Conservation (phyloP, 1,140 invertebrate species). For the Cherax destructor region DNA sequence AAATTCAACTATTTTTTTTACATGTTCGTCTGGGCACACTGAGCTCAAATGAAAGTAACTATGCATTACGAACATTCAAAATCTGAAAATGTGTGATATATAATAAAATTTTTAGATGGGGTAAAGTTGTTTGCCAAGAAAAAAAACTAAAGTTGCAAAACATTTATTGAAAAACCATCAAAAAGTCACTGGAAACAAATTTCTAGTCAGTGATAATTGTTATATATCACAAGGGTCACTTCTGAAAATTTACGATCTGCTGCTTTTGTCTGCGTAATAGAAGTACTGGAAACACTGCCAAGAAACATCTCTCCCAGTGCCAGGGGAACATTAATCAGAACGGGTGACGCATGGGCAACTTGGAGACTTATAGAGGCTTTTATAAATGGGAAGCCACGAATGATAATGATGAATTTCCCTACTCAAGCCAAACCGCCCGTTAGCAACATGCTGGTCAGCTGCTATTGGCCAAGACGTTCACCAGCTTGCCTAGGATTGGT, state of each 20-base stretch:
- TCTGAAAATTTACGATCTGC: neutral
- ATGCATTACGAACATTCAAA: too few species aligned
- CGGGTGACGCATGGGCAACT: neutral
- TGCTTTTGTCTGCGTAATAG: neutral
- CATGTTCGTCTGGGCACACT: too few species aligned
- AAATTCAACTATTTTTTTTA: too few species aligned
- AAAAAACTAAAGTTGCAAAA: too few species aligned
- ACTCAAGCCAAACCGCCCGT: neutral
- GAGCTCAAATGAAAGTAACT: too few species aligned
- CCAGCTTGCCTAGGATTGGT: neutral
- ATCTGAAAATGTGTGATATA: too few species aligned
- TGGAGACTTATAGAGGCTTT: conserved; percentile 12
- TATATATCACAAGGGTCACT: too few species aligned
- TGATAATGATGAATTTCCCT: conserved; percentile 37
- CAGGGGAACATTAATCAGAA: neutral
- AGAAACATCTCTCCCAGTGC: neutral
- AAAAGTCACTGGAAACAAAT: too few species aligned
- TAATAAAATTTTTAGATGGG: too few species aligned
- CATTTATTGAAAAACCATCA: too few species aligned
- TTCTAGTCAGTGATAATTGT: neutral
- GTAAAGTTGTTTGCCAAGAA: too few species aligned
- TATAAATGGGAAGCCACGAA: conserved; percentile 13
- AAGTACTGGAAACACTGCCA: neutral
- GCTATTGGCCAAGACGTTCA: neutral
- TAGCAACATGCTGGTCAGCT: neutral